Evolutionary conservation across 2,113 vertebrate genomes (phyloP).

Genomic region (Charadrius vociferus): DNA sequence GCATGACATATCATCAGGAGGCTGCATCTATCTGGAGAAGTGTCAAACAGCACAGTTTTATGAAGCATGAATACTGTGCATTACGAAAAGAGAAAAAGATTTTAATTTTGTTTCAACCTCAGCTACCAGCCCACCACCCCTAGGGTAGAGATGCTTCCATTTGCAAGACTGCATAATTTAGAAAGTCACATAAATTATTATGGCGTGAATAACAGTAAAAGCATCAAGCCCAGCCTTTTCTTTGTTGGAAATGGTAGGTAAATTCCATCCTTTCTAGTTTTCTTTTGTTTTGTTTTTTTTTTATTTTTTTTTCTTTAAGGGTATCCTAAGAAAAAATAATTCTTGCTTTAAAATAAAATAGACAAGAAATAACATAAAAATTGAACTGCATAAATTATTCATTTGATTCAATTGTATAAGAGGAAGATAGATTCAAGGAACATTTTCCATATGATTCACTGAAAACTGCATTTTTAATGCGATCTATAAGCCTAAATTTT

Average conservation of each 20-base stretch:
- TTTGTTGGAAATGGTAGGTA: neutral
- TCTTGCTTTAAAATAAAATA: neutral
- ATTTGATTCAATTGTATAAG: conserved; percentile 12
- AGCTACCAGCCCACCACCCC: neutral
- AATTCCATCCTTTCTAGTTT: neutral
- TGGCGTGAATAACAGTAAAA: neutral
- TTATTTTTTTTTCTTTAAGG: neutral
- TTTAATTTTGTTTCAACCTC: conserved; percentile 22
- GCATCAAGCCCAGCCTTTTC: neutral
- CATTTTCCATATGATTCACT: conserved; percentile 6
- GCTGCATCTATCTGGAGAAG: neutral
- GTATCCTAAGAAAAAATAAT: neutral
- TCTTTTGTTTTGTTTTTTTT: too few species aligned
- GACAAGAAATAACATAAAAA: neutral
- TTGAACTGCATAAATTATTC: conserved; percentile 23
- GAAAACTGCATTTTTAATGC: conserved; percentile 44
- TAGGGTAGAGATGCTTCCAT: neutral
- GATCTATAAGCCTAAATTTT: neutral
- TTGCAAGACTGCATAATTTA: neutral
- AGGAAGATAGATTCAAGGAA: neutral
- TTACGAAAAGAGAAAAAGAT: neutral
- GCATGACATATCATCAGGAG: neutral
- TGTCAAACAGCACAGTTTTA: neutral
- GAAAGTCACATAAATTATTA: conserved; percentile 9
- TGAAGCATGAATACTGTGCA: neutral